phyloP scores from a whole-genome alignment of 2,113 vertebrate species.

The Oreochromis tanganicae region DNA sequence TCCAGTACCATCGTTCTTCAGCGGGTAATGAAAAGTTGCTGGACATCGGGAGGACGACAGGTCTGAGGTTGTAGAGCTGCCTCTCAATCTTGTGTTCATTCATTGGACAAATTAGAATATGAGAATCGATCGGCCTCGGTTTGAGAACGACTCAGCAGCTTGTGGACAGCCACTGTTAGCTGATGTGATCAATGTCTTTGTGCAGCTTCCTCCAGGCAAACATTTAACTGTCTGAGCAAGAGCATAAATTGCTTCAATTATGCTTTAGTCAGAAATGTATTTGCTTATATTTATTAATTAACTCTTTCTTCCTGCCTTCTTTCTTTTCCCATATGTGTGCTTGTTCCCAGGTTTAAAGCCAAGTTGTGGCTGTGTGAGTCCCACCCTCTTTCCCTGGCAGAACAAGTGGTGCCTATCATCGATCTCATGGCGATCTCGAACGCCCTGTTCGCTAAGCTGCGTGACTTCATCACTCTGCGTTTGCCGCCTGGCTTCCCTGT shows the following conservation, averaged over 20 bases:
- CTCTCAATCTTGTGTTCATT: constrained; percentile 21
- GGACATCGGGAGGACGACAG: background rate
- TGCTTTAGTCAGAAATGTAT: background rate
- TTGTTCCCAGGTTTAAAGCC: constrained; percentile 86
- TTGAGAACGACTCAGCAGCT: constrained; percentile 22
- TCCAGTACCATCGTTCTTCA: background rate
- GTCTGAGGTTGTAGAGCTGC: background rate
- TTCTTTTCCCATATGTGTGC: background rate
- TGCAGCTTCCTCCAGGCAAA: background rate
- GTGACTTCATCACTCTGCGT: constrained; percentile 93
- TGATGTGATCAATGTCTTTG: constrained; percentile 20
- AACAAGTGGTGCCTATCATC: constrained; percentile 96
- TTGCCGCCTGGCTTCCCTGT: constrained; percentile 92
- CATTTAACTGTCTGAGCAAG: background rate
- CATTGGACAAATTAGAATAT: background rate
- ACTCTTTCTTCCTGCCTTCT: background rate
- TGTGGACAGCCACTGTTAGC: constrained; percentile 1
- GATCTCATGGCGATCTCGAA: constrained; percentile 99
- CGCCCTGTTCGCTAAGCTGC: constrained; percentile 91
- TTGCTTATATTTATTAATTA: background rate
- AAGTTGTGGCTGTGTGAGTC: constrained; percentile 97
- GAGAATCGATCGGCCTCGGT: constrained; percentile 3
- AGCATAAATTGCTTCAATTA: background rate
- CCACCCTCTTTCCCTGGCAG: constrained; percentile 90
- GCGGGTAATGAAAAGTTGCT: constrained; percentile 1